Base-by-base conservation (phyloP, 1,140 invertebrate genomes). In the Drosophila rufa region DNA sequence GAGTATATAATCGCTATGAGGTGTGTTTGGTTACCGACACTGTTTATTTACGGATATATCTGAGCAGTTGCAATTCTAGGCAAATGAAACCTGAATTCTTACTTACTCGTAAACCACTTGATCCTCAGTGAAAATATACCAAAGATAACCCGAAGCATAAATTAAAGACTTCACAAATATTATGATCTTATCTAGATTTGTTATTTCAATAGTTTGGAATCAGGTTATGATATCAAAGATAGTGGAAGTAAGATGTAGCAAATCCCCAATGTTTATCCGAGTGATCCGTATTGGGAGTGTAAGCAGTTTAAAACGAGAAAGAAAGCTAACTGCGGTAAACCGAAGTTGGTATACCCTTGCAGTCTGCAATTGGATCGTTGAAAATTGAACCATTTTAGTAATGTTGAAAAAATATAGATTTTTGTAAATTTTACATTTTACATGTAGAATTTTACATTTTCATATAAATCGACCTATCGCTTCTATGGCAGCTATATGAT, bases 41-140 rank as follows among this genome's bases (percentile, higher is more conserved):
- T 53, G 30, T 53, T 55, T 55, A 55, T 22, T 55, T 38, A 38
- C 14, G 8, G 19, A 22, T 56, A 25, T 55, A 22, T 4, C 17
- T 19, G 30, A 22, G 17, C 12, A 22, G 15, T 38, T 40, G 17
- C 33, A 11, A 2, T 36, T 55, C 7, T 22, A 3, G 33, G 7
- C 12, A 15, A 55, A 55, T 55, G 0, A 40, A n/a, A 25, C 53
- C 53, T n/a, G 19, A 40, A 19, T 56, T 40, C 14, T 22, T 19
- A 40, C 19, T 25, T 40, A 25, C 53, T 25, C 14, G 14, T 56
- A 40, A 56, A 4, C 4, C 19, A 38, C 22, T 55, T 38, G 19
- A 55, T 56, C 14, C 19, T 2, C 19, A 22, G 4, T 42, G 14
- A 25, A 36, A 38, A n/a, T 22, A 38, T 38, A 30, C 25, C 25